A percentile compares a stretch with the other conserved stretches of the same genome.
Evolutionary conservation across 1,140 invertebrate genomes (phyloP).

Genomic region (Maniola jurtina): DNA sequence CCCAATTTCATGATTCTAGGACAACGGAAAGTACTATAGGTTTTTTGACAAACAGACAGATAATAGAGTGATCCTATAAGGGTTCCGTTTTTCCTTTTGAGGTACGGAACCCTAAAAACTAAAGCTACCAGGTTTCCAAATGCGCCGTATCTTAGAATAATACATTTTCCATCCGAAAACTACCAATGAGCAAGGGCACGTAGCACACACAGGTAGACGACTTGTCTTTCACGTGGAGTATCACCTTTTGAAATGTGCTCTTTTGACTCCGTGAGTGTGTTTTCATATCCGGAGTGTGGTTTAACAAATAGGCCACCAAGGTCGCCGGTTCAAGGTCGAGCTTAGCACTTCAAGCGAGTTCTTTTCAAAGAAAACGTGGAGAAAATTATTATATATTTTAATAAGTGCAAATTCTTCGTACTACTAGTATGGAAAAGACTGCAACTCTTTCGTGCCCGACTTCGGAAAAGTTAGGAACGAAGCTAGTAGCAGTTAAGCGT

Average conservation of each 20-base stretch:
- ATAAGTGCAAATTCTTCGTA: background rate
- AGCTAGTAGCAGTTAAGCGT: too few relatives aligned
- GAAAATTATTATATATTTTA: conserved; percentile 2
- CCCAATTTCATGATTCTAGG: too few relatives aligned
- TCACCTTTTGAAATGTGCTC: conserved; percentile 23
- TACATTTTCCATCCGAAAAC: too few relatives aligned
- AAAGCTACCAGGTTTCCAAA: too few relatives aligned
- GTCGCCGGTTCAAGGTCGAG: conserved; percentile 38
- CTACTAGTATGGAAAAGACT: background rate
- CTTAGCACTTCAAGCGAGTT: conserved; percentile 18
- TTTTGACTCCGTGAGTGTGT: conserved; percentile 27
- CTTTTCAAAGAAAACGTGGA: conserved; percentile 25
- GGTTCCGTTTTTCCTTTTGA: too few relatives aligned
- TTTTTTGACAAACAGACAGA: too few relatives aligned
- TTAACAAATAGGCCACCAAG: conserved; percentile 28
- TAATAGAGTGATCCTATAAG: too few relatives aligned
- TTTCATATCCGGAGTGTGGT: conserved; percentile 26
- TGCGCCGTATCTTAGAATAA: too few relatives aligned
- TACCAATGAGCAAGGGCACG: too few relatives aligned
- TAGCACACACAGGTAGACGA: conserved; percentile 3
- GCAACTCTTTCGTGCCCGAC: background rate
- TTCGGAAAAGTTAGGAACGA: too few relatives aligned
- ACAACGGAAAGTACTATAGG: too few relatives aligned
- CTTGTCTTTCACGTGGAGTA: conserved; percentile 19
- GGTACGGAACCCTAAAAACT: too few relatives aligned